These are phyloP conservation scores for Parapristionchus giblindavisi DNA, from an alignment of 2,888 invertebrate species.

Conservation along the genomic window DNA sequence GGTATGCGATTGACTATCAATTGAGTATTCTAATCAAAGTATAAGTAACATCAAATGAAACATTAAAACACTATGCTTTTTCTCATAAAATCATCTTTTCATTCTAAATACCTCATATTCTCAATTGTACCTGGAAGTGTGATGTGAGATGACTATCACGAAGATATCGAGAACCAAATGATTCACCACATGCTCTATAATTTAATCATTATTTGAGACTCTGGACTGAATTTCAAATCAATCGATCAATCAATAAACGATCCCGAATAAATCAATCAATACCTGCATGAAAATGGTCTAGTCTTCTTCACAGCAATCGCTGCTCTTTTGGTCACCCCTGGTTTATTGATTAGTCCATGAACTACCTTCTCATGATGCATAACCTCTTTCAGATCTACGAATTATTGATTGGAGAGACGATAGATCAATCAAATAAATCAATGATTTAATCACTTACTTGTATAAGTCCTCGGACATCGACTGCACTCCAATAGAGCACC, in stretches of 20 bases:
- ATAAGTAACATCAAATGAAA: no score
- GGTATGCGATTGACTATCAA: no score
- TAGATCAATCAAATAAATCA: background rate
- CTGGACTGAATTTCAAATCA: no score
- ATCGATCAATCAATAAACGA: no score
- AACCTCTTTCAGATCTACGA: conserved; percentile 14
- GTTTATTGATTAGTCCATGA: conserved; percentile 14
- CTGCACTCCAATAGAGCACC: conserved; percentile 34
- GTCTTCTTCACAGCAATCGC: background rate
- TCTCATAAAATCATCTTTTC: no score
- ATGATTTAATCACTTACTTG: background rate
- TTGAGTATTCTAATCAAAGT: no score
- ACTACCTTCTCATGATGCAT: conserved; percentile 15
- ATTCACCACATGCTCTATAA: conserved; percentile 24
- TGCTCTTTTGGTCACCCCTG: background rate
- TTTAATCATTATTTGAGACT: background rate
- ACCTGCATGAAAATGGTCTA: background rate
- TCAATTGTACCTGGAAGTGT: conserved; percentile 33
- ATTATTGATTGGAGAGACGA: background rate
- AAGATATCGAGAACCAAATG: conserved; percentile 22
- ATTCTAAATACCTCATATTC: background rate
- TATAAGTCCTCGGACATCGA: conserved; percentile 18
- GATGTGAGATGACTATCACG: conserved; percentile 29
- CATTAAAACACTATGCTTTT: no score
- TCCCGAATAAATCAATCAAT: background rate